Evolutionary conservation across 1,140 invertebrate species (phyloP).

Genomic region (Cotesia glomerata): DNA sequence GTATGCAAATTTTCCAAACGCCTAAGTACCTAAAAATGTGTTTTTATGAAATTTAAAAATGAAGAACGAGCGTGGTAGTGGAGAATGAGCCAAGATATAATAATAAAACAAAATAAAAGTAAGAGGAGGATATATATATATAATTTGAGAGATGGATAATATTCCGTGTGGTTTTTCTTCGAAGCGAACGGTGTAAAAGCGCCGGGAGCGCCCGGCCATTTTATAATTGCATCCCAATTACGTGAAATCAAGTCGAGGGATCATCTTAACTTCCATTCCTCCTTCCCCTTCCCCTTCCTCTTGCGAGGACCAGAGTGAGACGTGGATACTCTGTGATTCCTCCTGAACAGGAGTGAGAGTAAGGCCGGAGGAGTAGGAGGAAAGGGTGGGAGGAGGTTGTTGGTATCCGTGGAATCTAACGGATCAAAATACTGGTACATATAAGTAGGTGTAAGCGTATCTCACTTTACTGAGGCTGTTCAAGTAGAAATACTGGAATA

Average conservation of each 20-base stretch:
- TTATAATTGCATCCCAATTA: constrained; percentile 51
- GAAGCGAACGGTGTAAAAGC: constrained; percentile 38
- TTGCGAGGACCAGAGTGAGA: constrained; percentile 1
- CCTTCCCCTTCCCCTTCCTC: neutral
- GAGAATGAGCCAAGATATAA: neutral
- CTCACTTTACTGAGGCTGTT: neutral
- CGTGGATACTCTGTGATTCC: constrained; percentile 1
- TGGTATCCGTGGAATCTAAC: constrained; percentile 49
- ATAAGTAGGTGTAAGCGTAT: constrained; percentile 32
- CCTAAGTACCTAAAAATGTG: no score
- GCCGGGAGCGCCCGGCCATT: constrained; percentile 39
- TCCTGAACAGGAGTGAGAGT: neutral
- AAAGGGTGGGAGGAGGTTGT: constrained; percentile 15
- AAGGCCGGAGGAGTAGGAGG: neutral
- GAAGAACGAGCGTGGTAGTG: neutral
- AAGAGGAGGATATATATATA: neutral
- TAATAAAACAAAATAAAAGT: no score
- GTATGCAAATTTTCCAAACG: no score
- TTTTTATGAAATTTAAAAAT: neutral
- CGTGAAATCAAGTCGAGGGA: constrained; percentile 40
- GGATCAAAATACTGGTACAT: constrained; percentile 33
- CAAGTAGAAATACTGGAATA: neutral
- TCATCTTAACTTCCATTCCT: constrained; percentile 10
- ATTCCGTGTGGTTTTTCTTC: constrained; percentile 29
- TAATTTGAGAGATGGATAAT: neutral